Percentiles rank a stretch among this genome's conserved stretches.
phyloP scores from a whole-genome alignment of 2,888 invertebrate species.

The Dorcus parallelipipedus region DNA sequence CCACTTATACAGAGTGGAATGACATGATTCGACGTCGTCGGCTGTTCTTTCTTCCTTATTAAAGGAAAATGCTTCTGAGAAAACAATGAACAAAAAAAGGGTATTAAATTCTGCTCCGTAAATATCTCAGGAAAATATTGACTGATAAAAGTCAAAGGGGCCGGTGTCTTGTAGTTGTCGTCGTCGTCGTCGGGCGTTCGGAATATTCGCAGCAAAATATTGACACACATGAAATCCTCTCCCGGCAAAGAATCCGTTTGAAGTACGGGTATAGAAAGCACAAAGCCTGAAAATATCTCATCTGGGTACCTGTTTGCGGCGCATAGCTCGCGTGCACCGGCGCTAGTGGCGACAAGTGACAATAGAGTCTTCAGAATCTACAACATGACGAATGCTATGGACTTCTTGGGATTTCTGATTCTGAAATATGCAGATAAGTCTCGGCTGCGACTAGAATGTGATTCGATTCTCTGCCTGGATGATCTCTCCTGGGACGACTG shows the following conservation, averaged over 20 bases:
- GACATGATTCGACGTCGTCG: too few species aligned
- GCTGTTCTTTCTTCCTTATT: too few species aligned
- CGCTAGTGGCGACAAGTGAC: constrained; percentile 7
- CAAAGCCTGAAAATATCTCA: constrained; percentile 23
- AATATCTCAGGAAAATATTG: too few species aligned
- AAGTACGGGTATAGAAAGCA: constrained; percentile 17
- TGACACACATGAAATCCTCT: constrained; percentile 16
- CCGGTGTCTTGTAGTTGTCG: too few species aligned
- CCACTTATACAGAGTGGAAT: too few species aligned
- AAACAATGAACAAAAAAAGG: too few species aligned
- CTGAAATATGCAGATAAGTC: constrained; percentile 20
- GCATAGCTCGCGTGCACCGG: constrained; percentile 1
- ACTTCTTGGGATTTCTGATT: constrained; percentile 19
- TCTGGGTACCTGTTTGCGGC: constrained; percentile 8
- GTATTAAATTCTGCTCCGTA: too few species aligned
- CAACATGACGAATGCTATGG: constrained; percentile 17
- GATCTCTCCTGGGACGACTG: constrained; percentile 10
- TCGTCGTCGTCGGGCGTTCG: too few species aligned
- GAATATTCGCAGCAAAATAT: constrained; percentile 8
- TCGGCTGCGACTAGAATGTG: constrained; percentile 14
- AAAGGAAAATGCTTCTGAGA: too few species aligned
- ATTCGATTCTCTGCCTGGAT: constrained; percentile 16
- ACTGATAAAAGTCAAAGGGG: too few species aligned
- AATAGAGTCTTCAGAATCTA: constrained; percentile 1
- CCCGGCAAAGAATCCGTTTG: constrained; percentile 20